Percentiles rank a stretch among this genome's conserved stretches.
phyloP scores from a whole-genome alignment of 2,888 invertebrate genomes.

The Platerodrilus igneus region DNA sequence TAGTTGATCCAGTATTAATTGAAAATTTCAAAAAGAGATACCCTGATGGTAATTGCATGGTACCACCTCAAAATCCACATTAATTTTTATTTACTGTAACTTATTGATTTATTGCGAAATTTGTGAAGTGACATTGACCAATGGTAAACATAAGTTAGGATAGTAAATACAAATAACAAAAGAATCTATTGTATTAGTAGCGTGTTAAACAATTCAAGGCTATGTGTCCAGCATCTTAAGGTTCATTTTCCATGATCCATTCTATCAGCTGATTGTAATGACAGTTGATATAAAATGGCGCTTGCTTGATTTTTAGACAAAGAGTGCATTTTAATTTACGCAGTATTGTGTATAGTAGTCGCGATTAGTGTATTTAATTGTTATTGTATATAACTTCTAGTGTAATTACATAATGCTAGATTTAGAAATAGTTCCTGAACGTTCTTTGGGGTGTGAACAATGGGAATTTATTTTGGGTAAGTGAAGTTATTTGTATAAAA shows the following conservation, averaged over 20 bases:
- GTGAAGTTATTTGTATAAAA: slow-evolving; percentile 44
- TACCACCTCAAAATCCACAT: slow-evolving; percentile 41
- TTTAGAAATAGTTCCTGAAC: slow-evolving; percentile 93
- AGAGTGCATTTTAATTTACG: slow-evolving; percentile 36
- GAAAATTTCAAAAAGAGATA: slow-evolving; percentile 86
- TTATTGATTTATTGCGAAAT: too few relatives aligned
- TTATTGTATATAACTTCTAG: slow-evolving; percentile 13
- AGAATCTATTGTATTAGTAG: too few relatives aligned
- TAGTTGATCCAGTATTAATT: slow-evolving; percentile 89
- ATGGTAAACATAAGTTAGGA: too few relatives aligned
- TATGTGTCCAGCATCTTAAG: too few relatives aligned
- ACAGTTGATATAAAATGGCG: slow-evolving; percentile 45
- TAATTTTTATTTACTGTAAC: too few relatives aligned
- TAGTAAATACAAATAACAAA: too few relatives aligned
- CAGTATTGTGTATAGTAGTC: slow-evolving; percentile 23
- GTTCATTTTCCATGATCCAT: too few relatives aligned
- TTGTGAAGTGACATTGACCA: too few relatives aligned
- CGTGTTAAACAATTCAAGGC: too few relatives aligned
- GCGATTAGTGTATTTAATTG: slow-evolving; percentile 27
- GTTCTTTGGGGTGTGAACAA: slow-evolving; percentile 92
- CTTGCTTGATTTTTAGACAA: slow-evolving; percentile 39
- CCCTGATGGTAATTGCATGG: slow-evolving; percentile 79
- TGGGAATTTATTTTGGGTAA: slow-evolving; percentile 97
- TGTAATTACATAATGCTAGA: slow-evolving; percentile 72
- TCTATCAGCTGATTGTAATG: slow-evolving; percentile 46